Evolutionary conservation across 1,140 invertebrate species (phyloP).

Genomic region (Diprion similis): DNA sequence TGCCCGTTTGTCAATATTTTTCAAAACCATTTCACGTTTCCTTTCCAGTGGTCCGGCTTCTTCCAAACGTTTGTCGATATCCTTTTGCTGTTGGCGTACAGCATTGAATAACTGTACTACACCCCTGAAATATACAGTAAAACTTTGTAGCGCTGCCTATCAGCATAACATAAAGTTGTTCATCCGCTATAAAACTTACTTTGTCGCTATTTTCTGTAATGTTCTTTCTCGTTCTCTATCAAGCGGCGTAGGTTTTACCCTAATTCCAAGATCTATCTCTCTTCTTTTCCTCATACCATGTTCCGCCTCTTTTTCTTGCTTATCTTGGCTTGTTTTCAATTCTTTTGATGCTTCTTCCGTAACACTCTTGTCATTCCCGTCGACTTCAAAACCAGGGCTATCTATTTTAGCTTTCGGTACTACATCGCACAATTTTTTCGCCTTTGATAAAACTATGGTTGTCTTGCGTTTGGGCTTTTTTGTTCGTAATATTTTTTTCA

Average conservation of each 20-base stretch:
- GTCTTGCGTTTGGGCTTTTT: constrained; percentile 79
- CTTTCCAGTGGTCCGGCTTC: constrained; percentile 78
- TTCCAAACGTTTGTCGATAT: constrained; percentile 74
- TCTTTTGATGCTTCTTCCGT: constrained; percentile 24
- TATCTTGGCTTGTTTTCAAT: constrained; percentile 8
- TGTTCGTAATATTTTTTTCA: constrained; percentile 72
- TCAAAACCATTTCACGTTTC: constrained; percentile 83
- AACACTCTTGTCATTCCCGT: constrained; percentile 47
- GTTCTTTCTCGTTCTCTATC: constrained; percentile 77
- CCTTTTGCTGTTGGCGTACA: constrained; percentile 83
- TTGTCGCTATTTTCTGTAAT: constrained; percentile 83
- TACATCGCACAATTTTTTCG: constrained; percentile 71
- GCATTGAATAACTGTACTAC: constrained; percentile 93
- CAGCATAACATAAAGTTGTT: neutral
- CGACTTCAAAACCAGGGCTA: constrained; percentile 60
- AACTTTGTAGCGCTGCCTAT: constrained; percentile 10
- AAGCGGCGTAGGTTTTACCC: constrained; percentile 76
- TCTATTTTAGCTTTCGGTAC: constrained; percentile 60
- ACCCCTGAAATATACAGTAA: constrained; percentile 68
- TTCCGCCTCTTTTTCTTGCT: constrained; percentile 39
- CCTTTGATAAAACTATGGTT: constrained; percentile 69
- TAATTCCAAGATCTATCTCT: constrained; percentile 69
- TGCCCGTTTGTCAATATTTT: constrained; percentile 79
- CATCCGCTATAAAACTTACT: constrained; percentile 48
- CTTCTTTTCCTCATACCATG: constrained; percentile 58